phyloP scores from a whole-genome alignment of 1,140 invertebrate genomes.

The Penaeus chinensis region DNA sequence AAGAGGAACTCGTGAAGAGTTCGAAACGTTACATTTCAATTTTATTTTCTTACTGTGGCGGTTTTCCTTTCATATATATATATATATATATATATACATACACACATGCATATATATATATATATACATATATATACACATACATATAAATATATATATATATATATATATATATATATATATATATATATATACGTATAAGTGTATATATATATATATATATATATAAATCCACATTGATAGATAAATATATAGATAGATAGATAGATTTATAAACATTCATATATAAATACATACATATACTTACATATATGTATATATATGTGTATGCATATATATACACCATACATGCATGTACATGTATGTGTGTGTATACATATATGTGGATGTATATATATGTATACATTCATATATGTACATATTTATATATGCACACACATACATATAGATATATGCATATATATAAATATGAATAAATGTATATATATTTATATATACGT shows the following conservation, averaged over 20 bases:
- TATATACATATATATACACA: neutral
- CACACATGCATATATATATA: neutral
- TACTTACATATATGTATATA: neutral
- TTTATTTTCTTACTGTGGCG: no score
- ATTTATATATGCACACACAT: no score
- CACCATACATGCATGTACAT: neutral
- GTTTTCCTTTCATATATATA: neutral
- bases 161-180: slow-evolving; percentile 22
- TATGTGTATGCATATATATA: neutral
- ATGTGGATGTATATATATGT: neutral
- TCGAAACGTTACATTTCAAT: no score
- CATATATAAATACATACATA: slow-evolving; percentile 8
- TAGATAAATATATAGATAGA: neutral
- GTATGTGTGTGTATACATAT: neutral
- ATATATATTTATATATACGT: no score
- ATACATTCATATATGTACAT: neutral
- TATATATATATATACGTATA: slow-evolving; percentile 15
- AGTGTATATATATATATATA: neutral
- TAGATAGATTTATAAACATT: slow-evolving; percentile 7
- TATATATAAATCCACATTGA: neutral
- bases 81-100: no score
- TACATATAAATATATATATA: neutral
- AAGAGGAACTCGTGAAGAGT: no score
- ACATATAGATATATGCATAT: no score
- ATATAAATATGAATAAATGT: no score